These are phyloP conservation scores for Drosophila subobscura DNA, from an alignment of 1,140 invertebrate species.

Conservation along the genomic window DNA sequence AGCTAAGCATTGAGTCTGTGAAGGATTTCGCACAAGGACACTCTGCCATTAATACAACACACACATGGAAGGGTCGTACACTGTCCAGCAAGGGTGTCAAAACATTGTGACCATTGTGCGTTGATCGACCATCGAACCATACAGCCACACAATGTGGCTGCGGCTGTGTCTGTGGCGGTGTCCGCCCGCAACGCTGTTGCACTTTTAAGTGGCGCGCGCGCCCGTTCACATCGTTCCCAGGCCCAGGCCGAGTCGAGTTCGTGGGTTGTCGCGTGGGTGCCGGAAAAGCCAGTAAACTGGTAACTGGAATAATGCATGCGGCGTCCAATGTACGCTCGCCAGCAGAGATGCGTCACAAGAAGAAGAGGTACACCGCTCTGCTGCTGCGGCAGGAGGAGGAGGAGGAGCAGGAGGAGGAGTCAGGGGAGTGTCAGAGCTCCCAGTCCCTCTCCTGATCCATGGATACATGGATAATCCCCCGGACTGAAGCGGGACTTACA, in stretches of 20 bases:
- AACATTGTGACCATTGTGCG: no score
- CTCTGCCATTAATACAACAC: no score
- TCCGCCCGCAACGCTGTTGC: conserved; percentile 20
- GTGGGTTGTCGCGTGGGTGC: conserved; percentile 47
- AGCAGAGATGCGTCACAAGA: conserved; percentile 80
- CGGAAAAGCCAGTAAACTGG: conserved; percentile 63
- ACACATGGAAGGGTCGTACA: no score
- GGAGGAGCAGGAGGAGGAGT: background rate
- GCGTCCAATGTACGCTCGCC: conserved; percentile 75
- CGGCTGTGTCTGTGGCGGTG: conserved; percentile 14
- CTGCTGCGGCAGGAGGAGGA: background rate
- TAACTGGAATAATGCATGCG: conserved; percentile 78
- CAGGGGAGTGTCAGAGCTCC: no score
- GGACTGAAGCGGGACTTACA: background rate
- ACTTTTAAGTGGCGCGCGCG: conserved; percentile 66
- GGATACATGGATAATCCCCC: background rate
- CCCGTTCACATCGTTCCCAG: conserved; percentile 57
- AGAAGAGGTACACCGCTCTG: conserved; percentile 74
- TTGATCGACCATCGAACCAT: conserved; percentile 1
- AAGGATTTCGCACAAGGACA: no score
- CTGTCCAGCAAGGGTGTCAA: no score
- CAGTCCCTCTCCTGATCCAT: background rate
- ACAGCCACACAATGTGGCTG: background rate
- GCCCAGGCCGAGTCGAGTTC: conserved; percentile 19
- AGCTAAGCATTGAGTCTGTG: no score